These are phyloP conservation scores for Urocyon cinereoargenteus DNA, from an alignment of 2,797 vertebrate species.

Conservation along the genomic window DNA sequence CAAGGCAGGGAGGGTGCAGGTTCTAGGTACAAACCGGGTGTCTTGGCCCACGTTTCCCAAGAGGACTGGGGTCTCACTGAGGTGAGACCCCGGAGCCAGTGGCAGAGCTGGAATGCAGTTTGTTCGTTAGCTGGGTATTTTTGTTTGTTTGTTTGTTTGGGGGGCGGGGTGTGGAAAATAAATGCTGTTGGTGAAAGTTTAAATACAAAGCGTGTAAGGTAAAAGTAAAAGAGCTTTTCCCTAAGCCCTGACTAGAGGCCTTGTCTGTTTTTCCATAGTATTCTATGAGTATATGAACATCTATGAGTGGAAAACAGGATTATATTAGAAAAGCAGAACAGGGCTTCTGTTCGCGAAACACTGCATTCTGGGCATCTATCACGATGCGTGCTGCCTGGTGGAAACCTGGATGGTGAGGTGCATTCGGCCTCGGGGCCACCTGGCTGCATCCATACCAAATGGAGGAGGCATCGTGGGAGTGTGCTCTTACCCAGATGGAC, in stretches of 20 bases:
- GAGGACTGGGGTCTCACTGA: neutral
- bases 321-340: neutral
- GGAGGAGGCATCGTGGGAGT: rapidly evolving
- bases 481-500: neutral
- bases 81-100: neutral
- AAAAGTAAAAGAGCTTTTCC: neutral
- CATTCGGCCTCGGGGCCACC: rapidly evolving
- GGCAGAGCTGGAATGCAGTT: neutral
- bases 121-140: neutral
- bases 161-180: too few relatives aligned
- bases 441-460: rapidly evolving
- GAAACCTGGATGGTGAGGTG: rapidly evolving
- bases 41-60: neutral
- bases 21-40: rapidly evolving
- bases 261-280: neutral
- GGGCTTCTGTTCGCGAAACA: neutral
- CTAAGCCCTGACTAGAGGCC: neutral
- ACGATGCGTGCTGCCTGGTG: rapidly evolving
- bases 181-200: neutral
- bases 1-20: rapidly evolving
- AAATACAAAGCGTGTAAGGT: neutral
- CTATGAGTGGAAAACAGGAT: neutral
- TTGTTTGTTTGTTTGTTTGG: neutral
- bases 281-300: neutral
- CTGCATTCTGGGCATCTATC: rapidly evolving